Conservation (phyloP, 2,888 invertebrate species). For the Acrobasis consociella region DNA sequence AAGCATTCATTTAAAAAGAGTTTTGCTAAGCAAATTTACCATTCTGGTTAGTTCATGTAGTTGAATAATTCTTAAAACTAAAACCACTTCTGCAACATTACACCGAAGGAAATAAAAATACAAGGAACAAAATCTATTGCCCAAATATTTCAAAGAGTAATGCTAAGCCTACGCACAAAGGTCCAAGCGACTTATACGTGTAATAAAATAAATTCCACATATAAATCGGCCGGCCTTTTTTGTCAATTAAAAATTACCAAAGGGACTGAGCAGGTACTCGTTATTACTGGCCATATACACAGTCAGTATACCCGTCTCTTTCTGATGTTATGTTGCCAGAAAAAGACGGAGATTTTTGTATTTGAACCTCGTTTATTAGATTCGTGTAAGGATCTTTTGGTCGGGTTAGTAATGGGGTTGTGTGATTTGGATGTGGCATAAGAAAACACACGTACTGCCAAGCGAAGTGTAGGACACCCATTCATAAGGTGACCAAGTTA, state of each 20-base stretch:
- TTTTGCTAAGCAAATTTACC: too few relatives aligned
- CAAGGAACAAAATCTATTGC: slow-evolving; percentile 27
- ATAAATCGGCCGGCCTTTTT: slow-evolving; percentile 74
- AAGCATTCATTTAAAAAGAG: too few relatives aligned
- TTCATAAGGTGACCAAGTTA: too few relatives aligned
- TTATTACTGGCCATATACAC: slow-evolving; percentile 41
- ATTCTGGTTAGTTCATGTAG: too few relatives aligned
- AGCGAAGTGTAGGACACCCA: too few relatives aligned
- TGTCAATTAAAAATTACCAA: slow-evolving; percentile 80
- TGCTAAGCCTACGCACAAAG: slow-evolving; percentile 60
- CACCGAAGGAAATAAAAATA: too few relatives aligned
- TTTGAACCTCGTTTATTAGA: slow-evolving; percentile 28
- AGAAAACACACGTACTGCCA: not conserved
- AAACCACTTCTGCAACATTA: too few relatives aligned
- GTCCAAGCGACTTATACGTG: slow-evolving; percentile 50
- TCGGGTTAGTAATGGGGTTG: not conserved
- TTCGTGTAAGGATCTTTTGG: slow-evolving; percentile 22
- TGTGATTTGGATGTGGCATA: slow-evolving; percentile 18
- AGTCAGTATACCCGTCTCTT: slow-evolving; percentile 34
- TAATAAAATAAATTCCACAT: slow-evolving; percentile 79
- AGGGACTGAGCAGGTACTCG: slow-evolving; percentile 70
- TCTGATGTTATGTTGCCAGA: slow-evolving; percentile 33
- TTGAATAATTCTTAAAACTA: too few relatives aligned
- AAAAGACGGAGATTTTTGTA: slow-evolving; percentile 25
- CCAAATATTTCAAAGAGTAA: slow-evolving; percentile 51